phyloP scores from a whole-genome alignment of 1,140 invertebrate species.

The Drosophila oshimai region DNA sequence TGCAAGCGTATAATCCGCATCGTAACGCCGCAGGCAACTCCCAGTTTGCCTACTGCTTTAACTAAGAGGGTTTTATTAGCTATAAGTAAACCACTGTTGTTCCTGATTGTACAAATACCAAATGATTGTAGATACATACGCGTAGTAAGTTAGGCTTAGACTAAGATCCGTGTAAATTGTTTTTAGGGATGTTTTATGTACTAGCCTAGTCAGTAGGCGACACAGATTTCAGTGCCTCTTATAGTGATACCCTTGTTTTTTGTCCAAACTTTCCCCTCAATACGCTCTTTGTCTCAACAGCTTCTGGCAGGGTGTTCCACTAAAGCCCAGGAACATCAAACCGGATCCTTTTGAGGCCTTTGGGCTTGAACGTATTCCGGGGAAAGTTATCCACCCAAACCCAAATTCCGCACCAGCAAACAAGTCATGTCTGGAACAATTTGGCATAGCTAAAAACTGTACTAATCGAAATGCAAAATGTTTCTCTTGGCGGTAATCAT shows the following conservation, averaged over 20 bases:
- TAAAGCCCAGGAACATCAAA: conserved; percentile 52
- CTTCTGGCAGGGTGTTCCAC: conserved; percentile 40
- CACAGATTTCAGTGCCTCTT: conserved; percentile 28
- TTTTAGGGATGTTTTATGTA: conserved; percentile 1
- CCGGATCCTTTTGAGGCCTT: conserved; percentile 18
- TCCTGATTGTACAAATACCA: conserved; percentile 75
- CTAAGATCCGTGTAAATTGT: conserved; percentile 43
- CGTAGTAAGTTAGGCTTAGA: conserved; percentile 41
- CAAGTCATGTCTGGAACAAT: conserved; percentile 3
- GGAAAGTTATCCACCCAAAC: conserved; percentile 17
- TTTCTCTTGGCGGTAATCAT: conserved; percentile 58
- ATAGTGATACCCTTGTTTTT: not conserved
- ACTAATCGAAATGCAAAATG: conserved; percentile 72
- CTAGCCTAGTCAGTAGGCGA: conserved; percentile 19
- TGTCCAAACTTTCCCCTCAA: conserved; percentile 30
- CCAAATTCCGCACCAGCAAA: not conserved
- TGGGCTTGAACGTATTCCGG: conserved; percentile 53
- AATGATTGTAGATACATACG: conserved; percentile 66
- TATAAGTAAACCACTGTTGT: conserved; percentile 43
- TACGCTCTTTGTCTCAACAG: conserved; percentile 20
- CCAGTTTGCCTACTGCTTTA: conserved; percentile 74
- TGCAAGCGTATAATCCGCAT: conserved; percentile 81
- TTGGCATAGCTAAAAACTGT: conserved; percentile 67
- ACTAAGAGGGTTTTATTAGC: conserved; percentile 42
- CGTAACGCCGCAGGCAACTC: conserved; percentile 63